These are phyloP conservation scores for Ophthalmolycus amberensis DNA, from an alignment of 2,113 vertebrate species.

Conservation along the genomic window DNA sequence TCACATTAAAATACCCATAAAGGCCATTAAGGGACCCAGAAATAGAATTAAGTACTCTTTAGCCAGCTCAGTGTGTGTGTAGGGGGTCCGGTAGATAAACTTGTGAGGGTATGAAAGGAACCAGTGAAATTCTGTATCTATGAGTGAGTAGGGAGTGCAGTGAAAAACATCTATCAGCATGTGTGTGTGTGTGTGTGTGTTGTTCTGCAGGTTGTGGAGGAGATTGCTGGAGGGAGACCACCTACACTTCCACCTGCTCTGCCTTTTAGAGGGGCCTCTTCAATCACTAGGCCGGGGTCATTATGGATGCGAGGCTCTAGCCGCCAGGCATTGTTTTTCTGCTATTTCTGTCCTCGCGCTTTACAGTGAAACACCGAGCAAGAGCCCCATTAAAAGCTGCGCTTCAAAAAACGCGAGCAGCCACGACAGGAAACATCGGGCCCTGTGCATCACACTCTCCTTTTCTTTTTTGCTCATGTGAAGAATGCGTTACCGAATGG, in stretches of 20 bases:
- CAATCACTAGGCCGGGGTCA: conserved; percentile 76
- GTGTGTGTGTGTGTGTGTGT: conserved; percentile 53
- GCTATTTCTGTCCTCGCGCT: conserved; percentile 80
- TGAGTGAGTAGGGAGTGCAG: conserved; percentile 30
- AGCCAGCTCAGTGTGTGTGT: neutral
- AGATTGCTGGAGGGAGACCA: conserved; percentile 76
- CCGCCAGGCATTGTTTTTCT: conserved; percentile 71
- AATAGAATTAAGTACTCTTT: conserved; percentile 1
- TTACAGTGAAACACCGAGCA: conserved; percentile 63
- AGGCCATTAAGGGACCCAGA: neutral
- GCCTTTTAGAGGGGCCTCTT: conserved; percentile 77
- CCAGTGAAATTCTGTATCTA: conserved; percentile 1
- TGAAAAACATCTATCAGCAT: conserved; percentile 48
- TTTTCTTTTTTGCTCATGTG: conserved; percentile 8
- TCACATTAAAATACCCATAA: neutral
- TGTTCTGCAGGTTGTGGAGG: conserved; percentile 55
- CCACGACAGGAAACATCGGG: conserved; percentile 52
- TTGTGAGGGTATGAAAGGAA: conserved; percentile 5
- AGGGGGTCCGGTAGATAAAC: conserved; percentile 2
- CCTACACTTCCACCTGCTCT: conserved; percentile 83
- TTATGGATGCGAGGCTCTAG: conserved; percentile 75
- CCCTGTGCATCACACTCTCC: conserved; percentile 17
- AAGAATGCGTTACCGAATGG: neutral
- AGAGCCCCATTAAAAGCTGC: conserved; percentile 64
- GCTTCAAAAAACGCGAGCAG: conserved; percentile 57